A percentile compares a stretch with the other conserved stretches of the same genome.
Evolutionary conservation across 2,888 invertebrate genomes (phyloP).

Genomic region (Lysandra coridon): DNA sequence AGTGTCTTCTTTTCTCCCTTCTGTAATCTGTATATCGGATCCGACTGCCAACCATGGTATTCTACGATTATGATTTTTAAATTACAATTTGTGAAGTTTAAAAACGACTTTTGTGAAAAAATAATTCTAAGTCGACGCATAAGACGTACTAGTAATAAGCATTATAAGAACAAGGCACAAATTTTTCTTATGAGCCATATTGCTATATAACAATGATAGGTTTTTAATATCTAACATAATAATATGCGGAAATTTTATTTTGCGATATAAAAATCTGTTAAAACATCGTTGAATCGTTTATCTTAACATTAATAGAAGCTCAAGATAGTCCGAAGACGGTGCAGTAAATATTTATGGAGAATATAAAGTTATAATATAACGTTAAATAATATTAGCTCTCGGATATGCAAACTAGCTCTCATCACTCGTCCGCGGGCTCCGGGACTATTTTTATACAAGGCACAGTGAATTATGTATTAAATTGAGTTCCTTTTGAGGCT

Average conservation of each 20-base stretch:
- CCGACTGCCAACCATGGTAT: too few relatives aligned
- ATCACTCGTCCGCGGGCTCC: neutral
- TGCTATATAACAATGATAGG: neutral
- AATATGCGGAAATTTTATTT: neutral
- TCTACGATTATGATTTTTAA: too few relatives aligned
- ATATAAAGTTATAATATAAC: neutral
- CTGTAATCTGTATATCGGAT: too few relatives aligned
- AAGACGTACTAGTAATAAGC: too few relatives aligned
- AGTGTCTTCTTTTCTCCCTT: too few relatives aligned
- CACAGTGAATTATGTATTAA: constrained; percentile 3
- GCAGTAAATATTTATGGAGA: neutral
- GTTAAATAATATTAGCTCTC: constrained; percentile 9
- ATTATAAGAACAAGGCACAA: too few relatives aligned
- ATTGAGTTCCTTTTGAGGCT: constrained; percentile 15
- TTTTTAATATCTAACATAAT: neutral
- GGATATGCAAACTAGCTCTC: constrained; percentile 25
- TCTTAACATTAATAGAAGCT: neutral
- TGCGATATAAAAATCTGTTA: neutral
- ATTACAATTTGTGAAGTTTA: too few relatives aligned
- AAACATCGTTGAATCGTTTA: constrained; percentile 25
- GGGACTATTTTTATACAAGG: constrained; percentile 18
- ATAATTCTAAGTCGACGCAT: too few relatives aligned
- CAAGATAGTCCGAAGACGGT: neutral
- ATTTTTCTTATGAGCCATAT: too few relatives aligned
- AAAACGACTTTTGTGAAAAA: too few relatives aligned